A percentile compares a stretch with the other conserved stretches of the same genome.
Conservation (phyloP, 2,113 vertebrate genomes). For the Coreoperca whiteheadi region DNA sequence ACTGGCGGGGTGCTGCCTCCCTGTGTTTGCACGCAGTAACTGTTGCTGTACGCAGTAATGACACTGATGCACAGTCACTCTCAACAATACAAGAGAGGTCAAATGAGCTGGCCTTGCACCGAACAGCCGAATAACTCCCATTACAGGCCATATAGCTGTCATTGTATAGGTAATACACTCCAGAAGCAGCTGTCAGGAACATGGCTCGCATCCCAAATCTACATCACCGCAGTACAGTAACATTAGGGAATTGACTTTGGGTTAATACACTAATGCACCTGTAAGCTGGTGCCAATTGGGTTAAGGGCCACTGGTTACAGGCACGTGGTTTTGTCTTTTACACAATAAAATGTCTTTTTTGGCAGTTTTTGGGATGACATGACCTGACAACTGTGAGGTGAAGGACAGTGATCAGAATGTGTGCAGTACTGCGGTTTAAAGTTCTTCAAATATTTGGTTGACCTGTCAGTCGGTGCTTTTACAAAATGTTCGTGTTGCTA, state of each 20-base stretch:
- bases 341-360: conserved; percentile 10
- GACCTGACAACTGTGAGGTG: conserved; percentile 21
- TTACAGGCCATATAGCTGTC: conserved; percentile 9
- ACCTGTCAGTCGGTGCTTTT: neutral
- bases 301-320: conserved; percentile 58
- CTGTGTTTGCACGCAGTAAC: conserved; percentile 64
- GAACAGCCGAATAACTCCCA: conserved; percentile 8
- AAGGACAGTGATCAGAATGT: conserved; percentile 29
- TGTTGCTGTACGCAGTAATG: conserved; percentile 25
- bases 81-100: conserved; percentile 11
- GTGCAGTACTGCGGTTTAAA: neutral
- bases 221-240: conserved; percentile 8
- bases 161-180: conserved; percentile 26
- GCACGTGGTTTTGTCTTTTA: conserved; percentile 13
- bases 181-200: conserved; percentile 19
- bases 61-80: conserved; percentile 24
- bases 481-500: neutral
- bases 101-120: conserved; percentile 12
- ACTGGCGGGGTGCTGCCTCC: conserved; percentile 74
- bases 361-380: conserved; percentile 9
- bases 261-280: conserved; percentile 78
- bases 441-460: neutral
- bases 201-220: conserved; percentile 36
- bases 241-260: conserved; percentile 69
- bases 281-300: conserved; percentile 70